Evolutionary conservation across 1,140 invertebrate species (phyloP), one percentile per base, ranked within the genome.

Genomic region (Drosophila littoralis): DNA sequence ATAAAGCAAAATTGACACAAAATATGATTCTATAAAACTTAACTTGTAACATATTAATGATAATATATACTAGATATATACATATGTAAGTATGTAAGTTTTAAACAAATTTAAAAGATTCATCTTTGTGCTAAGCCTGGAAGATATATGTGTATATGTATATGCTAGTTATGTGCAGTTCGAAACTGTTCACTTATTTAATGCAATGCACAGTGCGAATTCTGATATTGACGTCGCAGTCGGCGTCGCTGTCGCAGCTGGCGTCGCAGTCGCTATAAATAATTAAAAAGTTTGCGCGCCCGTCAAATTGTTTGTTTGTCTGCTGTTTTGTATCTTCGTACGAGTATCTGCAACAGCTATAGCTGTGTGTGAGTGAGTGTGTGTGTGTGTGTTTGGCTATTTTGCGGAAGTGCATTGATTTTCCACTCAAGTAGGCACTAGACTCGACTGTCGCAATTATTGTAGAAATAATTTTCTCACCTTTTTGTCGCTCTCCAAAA

Each of bases 401-500:
- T 64, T 70, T 88, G 75, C 84, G 84, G 84, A 89, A 89, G 84
- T 89, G 77, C 84, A 89, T 89, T 84, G 84, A 81, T 89, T 88
- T 88, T 80, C 84, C 84, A 84, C 80, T 88, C 84, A 89, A 89
- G 84, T 81, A 75, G 80, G 74, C 80, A 89, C 84, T 84, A 69
- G 68, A 79, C 67, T 75, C 50, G 75, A 54, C 80, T 45, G 51
- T 15, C 17, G 55, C 43, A 42, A 22, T 40, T 15, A 7, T 22
- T 52, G 54, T 73, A 28, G 83, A 69, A 83, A 83, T 80, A 61
- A 83, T 83, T 83, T 83, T 88, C 83, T 83, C 83, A 88, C 84
- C 83, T 88, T 76, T 83, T 75, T 54, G 60, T 63, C 46, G 54
- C 65, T 66, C 67, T 65, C 64, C 70, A 57, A 89, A 84, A 89